Base-by-base conservation (phyloP, 2,797 vertebrate genomes). In the Schizopygopsis malacanthus region DNA sequence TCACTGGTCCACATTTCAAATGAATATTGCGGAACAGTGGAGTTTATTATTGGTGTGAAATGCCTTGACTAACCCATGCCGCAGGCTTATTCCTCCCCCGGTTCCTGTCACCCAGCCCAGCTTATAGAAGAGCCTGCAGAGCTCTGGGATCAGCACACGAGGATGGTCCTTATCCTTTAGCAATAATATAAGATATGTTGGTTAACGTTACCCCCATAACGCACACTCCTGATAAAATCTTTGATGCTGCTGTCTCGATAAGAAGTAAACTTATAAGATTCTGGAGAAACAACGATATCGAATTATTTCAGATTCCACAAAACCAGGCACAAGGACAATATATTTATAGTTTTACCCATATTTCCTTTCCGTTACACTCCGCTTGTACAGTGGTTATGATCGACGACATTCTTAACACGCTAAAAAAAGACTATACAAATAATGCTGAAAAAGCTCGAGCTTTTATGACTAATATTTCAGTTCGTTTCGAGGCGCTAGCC, bases 51-150 rank as follows among this genome's bases (percentile, higher is more conserved):
- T 77, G 22, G 9, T 37, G n/a, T 18, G 39, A 67, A 22, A 18
- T 43, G 45, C 8, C 6, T 9, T n/a, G 75, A 93, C 95, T 87
- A 85, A 99, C 98, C 98, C 97, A 88, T 90, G 93, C 91, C 94
- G 97, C 84, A 99, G 87, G 91, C 98, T 99, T 93, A 99, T 96
- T 82, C 98, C 98, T 86, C 98, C 98, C 67, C 98, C 98, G 7
- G 97, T 99, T 54, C 98, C 98, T 0, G 98, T 99, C 84, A 99
- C 98, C 98, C 98, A 99, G 89, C 98, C 98, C 81, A 99, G 95
- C 88, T 95, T 94, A 94, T 99, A 99, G 90, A 99, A 99, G 73
- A 97, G 96, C n/a, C 93, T 95, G 88, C 97, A 99, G 54, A 99
- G 95, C 87, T 99, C 97, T 1, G 98, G 98, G 88, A 99, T 99